Conservation (phyloP, 2,888 invertebrate genomes). For the Cistogaster globosa region DNA sequence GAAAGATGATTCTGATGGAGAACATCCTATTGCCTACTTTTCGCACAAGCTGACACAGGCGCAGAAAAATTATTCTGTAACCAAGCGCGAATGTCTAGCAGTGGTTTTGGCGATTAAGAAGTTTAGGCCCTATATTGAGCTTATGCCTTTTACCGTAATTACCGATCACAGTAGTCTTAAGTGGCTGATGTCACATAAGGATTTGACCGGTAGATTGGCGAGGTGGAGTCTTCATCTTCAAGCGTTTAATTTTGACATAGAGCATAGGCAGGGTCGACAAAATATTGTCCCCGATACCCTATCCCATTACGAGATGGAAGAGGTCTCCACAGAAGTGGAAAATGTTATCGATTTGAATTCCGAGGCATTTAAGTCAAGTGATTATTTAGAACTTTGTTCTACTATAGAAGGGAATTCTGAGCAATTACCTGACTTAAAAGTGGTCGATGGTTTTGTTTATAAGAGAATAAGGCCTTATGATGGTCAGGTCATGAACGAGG, state of each 20-base stretch:
- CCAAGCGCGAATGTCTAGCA: background rate
- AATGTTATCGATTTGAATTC: background rate
- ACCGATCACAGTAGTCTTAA: too few species aligned
- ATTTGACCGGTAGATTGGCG: background rate
- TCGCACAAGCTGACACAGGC: background rate
- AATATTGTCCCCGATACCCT: background rate
- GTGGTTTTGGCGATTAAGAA: background rate
- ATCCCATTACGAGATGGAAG: background rate
- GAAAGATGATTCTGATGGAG: background rate
- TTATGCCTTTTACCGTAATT: too few species aligned
- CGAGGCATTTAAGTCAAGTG: background rate
- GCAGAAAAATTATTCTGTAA: background rate
- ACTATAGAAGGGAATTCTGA: background rate
- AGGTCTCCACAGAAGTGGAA: background rate
- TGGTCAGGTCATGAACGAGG: background rate
- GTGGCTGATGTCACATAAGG: conserved; percentile 1
- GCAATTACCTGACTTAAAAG: background rate
- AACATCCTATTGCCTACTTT: background rate
- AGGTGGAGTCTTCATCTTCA: background rate
- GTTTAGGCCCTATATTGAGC: background rate
- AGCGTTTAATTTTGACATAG: background rate
- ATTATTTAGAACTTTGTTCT: background rate
- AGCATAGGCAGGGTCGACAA: background rate
- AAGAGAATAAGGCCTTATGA: background rate
- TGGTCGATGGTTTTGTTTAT: background rate